phyloP scores from a whole-genome alignment of 2,888 invertebrate species.

The Maniola hyperantus region DNA sequence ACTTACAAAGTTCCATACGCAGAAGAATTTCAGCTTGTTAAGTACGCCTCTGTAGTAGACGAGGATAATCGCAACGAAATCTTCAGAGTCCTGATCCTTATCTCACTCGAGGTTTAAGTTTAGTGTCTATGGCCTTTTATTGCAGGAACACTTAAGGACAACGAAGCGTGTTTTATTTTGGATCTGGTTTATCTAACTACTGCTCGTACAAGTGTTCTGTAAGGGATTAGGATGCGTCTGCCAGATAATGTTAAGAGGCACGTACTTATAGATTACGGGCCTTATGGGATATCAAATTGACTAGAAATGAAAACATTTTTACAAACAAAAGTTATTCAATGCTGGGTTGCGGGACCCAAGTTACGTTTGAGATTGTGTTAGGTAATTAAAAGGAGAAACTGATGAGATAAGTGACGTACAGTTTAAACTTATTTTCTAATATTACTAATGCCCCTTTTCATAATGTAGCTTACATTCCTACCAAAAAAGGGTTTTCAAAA shows the following conservation, averaged over 20 bases:
- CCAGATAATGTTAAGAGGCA: conserved; percentile 36
- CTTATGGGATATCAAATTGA: conserved; percentile 9
- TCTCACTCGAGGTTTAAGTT: conserved; percentile 16
- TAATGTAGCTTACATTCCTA: too few relatives aligned
- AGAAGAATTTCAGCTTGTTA: conserved; percentile 14
- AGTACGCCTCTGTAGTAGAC: neutral
- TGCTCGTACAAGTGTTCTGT: conserved; percentile 51
- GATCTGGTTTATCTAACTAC: conserved; percentile 50
- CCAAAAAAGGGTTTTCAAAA: too few relatives aligned
- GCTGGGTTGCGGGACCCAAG: neutral
- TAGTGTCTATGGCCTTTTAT: conserved; percentile 31
- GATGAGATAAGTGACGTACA: too few relatives aligned
- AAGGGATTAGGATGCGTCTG: conserved; percentile 45
- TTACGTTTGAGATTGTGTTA: too few relatives aligned
- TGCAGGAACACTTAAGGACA: conserved; percentile 47
- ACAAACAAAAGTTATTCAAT: neutral
- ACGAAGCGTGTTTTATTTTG: conserved; percentile 53
- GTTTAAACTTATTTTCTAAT: too few relatives aligned
- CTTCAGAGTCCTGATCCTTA: conserved; percentile 12
- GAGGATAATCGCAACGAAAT: conserved; percentile 14
- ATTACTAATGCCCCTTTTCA: too few relatives aligned
- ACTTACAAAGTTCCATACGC: neutral
- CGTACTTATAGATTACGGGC: conserved; percentile 34
- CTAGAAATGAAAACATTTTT: neutral
- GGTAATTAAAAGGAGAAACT: too few relatives aligned